phyloP scores from a whole-genome alignment of 2,797 vertebrate genomes.

The Todus mexicanus region DNA sequence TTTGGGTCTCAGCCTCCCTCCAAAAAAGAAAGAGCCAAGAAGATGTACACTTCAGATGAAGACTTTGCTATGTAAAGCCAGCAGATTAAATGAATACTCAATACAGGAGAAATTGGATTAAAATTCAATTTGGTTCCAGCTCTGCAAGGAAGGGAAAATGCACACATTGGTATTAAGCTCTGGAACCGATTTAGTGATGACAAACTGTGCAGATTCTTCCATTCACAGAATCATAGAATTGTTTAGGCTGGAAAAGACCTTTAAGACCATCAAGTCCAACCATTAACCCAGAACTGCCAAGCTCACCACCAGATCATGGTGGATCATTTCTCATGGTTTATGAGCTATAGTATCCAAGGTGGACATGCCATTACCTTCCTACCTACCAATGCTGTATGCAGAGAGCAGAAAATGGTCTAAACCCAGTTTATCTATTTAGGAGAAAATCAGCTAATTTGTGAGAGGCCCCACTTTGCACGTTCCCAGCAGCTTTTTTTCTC shows the following conservation, averaged over 20 bases:
- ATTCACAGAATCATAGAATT: neutral
- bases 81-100: neutral
- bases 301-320: neutral
- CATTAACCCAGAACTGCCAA: neutral
- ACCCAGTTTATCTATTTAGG: neutral
- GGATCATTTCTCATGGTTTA: neutral
- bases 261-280: neutral
- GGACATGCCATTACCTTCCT: neutral
- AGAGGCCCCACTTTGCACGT: neutral
- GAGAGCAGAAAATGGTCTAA: neutral
- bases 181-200: neutral
- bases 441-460: neutral
- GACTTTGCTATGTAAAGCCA: neutral
- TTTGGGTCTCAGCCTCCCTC: neutral
- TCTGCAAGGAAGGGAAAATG: neutral
- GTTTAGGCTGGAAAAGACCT: neutral
- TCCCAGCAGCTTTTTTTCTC: neutral
- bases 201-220: neutral
- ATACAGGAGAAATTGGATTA: neutral
- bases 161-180: neutral
- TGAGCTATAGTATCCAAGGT: neutral
- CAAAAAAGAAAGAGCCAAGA: neutral
- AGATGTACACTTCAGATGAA: neutral
- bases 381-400: neutral
- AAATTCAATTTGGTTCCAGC: neutral